phyloP scores from a whole-genome alignment of 1,140 invertebrate species.

The Helicoverpa armigera region DNA sequence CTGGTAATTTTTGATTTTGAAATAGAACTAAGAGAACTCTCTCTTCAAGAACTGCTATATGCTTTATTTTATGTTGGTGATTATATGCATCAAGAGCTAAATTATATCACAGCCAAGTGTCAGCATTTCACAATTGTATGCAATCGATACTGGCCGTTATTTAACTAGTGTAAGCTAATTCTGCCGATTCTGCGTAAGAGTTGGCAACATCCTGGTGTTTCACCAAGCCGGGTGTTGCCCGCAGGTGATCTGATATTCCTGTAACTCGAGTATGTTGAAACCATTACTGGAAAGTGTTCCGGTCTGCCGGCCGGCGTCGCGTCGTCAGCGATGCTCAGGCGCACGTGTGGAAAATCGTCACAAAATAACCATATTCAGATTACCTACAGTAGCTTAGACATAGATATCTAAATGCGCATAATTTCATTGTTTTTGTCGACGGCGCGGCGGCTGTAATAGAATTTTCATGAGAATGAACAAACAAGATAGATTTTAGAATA shows the following conservation, averaged over 20 bases:
- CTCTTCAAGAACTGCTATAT: too few relatives aligned
- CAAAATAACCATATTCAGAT: constrained; percentile 41
- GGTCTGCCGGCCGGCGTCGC: constrained; percentile 59
- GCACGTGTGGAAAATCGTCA: constrained; percentile 66
- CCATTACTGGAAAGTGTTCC: constrained; percentile 78
- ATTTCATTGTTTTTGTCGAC: constrained; percentile 35
- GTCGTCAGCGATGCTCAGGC: constrained; percentile 50
- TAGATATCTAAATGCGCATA: constrained; percentile 23
- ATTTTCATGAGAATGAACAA: constrained; percentile 43
- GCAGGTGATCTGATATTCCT: constrained; percentile 67
- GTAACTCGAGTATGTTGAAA: constrained; percentile 74
- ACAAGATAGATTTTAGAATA: constrained; percentile 10
- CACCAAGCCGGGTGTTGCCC: constrained; percentile 53
- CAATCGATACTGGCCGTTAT: constrained; percentile 38
- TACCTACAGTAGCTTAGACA: background rate
- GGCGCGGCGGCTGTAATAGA: constrained; percentile 6
- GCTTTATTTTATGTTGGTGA: too few relatives aligned
- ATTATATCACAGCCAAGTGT: background rate
- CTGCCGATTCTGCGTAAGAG: constrained; percentile 51
- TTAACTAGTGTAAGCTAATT: constrained; percentile 56
- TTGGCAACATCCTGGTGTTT: constrained; percentile 63
- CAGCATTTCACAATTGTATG: constrained; percentile 30
- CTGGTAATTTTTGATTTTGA: constrained; percentile 16
- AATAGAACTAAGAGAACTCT: background rate
- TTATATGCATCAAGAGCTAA: background rate